phyloP scores from a whole-genome alignment of 2,113 vertebrate genomes.

The Petromus typicus region DNA sequence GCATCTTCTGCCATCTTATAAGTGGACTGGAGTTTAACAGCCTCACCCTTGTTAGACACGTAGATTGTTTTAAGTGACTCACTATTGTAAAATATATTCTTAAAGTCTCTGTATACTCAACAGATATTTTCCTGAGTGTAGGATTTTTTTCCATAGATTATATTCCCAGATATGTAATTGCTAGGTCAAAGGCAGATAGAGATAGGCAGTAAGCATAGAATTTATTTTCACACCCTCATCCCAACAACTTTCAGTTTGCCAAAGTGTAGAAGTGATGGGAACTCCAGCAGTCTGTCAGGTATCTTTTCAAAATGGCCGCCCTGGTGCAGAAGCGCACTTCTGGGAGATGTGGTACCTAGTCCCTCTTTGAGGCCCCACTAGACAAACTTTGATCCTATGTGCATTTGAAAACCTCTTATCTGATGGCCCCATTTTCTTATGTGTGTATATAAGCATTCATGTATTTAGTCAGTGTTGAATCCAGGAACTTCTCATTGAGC shows the following conservation, averaged over 20 bases:
- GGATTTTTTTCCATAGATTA: background rate
- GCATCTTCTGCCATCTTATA: background rate
- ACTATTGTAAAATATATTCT: background rate
- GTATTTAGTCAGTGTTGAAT: background rate
- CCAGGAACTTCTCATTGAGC: background rate
- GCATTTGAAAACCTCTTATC: background rate
- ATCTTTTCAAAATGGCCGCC: background rate
- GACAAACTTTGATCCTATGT: background rate
- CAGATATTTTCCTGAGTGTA: slow-evolving; percentile 10
- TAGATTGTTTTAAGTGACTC: background rate
- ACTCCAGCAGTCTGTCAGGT: background rate
- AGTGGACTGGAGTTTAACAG: background rate
- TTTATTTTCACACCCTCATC: background rate
- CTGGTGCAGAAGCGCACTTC: rapidly evolving
- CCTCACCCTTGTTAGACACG: background rate
- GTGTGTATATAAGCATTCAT: background rate
- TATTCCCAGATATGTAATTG: slow-evolving; percentile 12
- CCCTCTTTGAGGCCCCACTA: background rate
- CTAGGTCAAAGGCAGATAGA: background rate
- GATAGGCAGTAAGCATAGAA: background rate
- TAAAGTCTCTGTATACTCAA: background rate
- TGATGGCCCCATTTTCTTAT: background rate
- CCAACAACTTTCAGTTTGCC: background rate
- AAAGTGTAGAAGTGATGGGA: background rate
- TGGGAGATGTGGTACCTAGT: rapidly evolving